Evolutionary conservation across 1,140 invertebrate genomes (phyloP).

Genomic region (Chymomyza costata): DNA sequence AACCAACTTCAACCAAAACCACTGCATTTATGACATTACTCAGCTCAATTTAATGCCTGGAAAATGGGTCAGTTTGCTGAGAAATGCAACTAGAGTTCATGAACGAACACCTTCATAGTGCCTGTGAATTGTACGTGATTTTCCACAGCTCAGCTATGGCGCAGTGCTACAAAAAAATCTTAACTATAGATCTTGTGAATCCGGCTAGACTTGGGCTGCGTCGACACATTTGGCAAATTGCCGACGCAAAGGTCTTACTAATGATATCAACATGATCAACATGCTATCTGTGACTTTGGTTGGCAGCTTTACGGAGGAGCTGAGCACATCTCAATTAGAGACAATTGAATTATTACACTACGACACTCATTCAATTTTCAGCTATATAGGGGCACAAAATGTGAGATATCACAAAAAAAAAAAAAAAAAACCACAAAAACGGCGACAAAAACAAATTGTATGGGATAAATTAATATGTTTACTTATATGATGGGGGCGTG

Average conservation of each 20-base stretch:
- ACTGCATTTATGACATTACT: too few species aligned
- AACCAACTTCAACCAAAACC: too few species aligned
- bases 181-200: not conserved
- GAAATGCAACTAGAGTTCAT: conserved; percentile 19
- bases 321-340: conserved; percentile 62
- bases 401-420: too few species aligned
- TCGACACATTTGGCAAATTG: conserved; percentile 70
- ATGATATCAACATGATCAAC: conserved; percentile 25
- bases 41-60: conserved; percentile 18
- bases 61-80: conserved; percentile 45
- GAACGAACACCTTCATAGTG: conserved; percentile 21
- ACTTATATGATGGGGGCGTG: too few species aligned
- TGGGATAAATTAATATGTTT: conserved; percentile 42
- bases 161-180: conserved; percentile 7
- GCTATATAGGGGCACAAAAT: conserved; percentile 16
- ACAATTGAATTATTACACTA: conserved; percentile 71
- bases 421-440: conserved; percentile 12
- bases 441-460: conserved; percentile 41
- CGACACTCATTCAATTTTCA: conserved; percentile 69
- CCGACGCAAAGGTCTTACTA: conserved; percentile 11
- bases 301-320: conserved; percentile 29
- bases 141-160: conserved; percentile 8
- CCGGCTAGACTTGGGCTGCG: conserved; percentile 13
- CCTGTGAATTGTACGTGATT: conserved; percentile 21
- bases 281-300: conserved; percentile 7